Evolutionary conservation across 64 coral and sea anemone species (phyloP).

Genomic region (Stylophora pistillata): DNA sequence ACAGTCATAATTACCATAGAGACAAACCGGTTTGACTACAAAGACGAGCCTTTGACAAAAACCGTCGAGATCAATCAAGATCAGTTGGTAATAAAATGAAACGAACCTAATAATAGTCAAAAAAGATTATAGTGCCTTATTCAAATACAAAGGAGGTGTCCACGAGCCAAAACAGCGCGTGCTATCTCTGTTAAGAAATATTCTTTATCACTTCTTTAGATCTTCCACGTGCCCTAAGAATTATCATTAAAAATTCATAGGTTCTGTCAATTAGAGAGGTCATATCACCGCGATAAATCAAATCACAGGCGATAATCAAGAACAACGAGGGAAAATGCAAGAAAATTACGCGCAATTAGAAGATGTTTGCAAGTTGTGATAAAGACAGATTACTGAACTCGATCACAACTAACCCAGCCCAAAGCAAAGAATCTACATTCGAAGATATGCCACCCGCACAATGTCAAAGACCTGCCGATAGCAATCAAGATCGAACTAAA

Average conservation of each 20-base stretch:
- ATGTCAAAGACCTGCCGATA: too few species aligned
- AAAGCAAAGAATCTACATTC: background rate
- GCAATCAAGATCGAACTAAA: background rate
- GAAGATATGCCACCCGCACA: background rate
- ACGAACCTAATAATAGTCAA: background rate
- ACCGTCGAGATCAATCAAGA: background rate
- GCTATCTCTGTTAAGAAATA: constrained; percentile 7
- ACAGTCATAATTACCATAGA: background rate
- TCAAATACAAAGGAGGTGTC: constrained; percentile 11
- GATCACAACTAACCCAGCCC: background rate
- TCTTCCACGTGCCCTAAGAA: constrained; percentile 41
- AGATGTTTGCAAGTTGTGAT: background rate
- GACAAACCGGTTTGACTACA: background rate
- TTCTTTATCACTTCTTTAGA: constrained; percentile 2
- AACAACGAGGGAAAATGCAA: constrained; percentile 6
- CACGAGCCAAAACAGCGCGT: constrained; percentile 32
- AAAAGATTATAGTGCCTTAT: background rate
- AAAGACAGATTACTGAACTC: background rate
- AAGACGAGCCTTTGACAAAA: background rate
- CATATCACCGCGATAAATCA: constrained; percentile 45
- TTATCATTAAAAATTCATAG: constrained; percentile 47
- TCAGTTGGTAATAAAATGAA: background rate
- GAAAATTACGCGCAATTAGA: constrained; percentile 9
- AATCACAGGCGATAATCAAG: constrained; percentile 19
- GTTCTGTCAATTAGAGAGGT: constrained; percentile 40